Evolutionary conservation across 1,140 invertebrate species (phyloP).

Genomic region (Philopotamus ludificatus): DNA sequence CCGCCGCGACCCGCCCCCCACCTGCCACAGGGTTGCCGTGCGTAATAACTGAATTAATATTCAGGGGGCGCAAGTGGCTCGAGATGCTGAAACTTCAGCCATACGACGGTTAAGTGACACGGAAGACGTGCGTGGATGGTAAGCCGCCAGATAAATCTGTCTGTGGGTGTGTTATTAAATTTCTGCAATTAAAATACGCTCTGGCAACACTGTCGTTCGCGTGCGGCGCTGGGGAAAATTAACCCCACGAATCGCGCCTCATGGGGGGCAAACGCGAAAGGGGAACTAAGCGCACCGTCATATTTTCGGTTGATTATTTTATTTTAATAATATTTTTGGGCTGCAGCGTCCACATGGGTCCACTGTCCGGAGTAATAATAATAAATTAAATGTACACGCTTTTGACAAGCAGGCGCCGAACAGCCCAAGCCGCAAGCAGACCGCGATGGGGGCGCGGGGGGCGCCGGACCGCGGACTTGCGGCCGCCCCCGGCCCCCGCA

Average conservation of each 20-base stretch:
- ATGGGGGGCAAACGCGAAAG: too few species aligned
- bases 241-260: too few species aligned
- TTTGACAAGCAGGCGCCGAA: neutral
- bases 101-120: neutral
- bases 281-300: too few species aligned
- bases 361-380: too few species aligned
- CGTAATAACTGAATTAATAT: conserved; percentile 34
- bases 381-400: neutral
- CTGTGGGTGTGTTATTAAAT: neutral
- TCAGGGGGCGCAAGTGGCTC: neutral
- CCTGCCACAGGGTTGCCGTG: conserved; percentile 12
- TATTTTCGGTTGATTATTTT: too few species aligned
- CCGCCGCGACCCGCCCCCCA: neutral
- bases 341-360: too few species aligned
- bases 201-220: too few species aligned
- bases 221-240: too few species aligned
- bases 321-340: too few species aligned
- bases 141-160: neutral
- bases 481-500: conserved; percentile 26
- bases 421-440: conserved; percentile 13
- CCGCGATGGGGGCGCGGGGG: conserved; percentile 2
- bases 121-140: conserved; percentile 11
- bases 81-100: conserved; percentile 6
- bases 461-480: conserved; percentile 20
- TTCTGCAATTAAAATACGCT: too few species aligned